Evolutionary conservation across 2,797 vertebrate species (phyloP), one percentile per base, ranked within the genome.

Genomic region (Ispidina lecontei): DNA sequence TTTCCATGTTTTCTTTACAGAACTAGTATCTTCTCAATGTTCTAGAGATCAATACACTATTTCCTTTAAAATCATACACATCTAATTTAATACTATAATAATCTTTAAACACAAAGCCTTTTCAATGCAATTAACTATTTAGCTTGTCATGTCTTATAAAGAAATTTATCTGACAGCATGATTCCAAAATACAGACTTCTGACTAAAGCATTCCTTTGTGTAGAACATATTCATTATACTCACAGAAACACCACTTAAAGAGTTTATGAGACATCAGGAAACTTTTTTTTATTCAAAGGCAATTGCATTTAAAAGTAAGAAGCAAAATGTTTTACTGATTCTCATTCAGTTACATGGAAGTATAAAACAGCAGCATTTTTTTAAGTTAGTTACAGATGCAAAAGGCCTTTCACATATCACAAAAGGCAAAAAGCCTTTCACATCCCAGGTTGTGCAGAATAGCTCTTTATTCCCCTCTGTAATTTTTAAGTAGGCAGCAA

Each of bases 131-230:
- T 75, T 78, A 82, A 52, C 44, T 64, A 44, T 64, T 82, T 76
- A 25, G n/a, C 8, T 84, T 79, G 18, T 39, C 58, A 19, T 28
- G 17, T 44, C 64, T 78, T 75, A 29, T 2, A 77, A 88, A 62
- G 41, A 78, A 59, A 89, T 84, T 60, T 70, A 73, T 88, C 44
- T 70, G 63, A 60, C 29, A 70, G 54, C 1, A 3, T 28, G 39
- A 79, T 58, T 86, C 31, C 73, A 88, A 84, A 94, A 93, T 49
- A 82, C 12, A 76, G 41, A 81, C 60, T 94, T 86, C 71, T 84
- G 76, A 84, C 26, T 46, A 56, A 29, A 60, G 41, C 20, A 73
- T 60, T 90, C 60, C 19, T 91, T 78, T 75, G 37, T 76, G 64
- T 52, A 79, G 56, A 86, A 80, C 6, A 54, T 75, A 76, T 91